phyloP scores from a whole-genome alignment of 2,888 invertebrate species.

The Lepetodrilus schrolli region DNA sequence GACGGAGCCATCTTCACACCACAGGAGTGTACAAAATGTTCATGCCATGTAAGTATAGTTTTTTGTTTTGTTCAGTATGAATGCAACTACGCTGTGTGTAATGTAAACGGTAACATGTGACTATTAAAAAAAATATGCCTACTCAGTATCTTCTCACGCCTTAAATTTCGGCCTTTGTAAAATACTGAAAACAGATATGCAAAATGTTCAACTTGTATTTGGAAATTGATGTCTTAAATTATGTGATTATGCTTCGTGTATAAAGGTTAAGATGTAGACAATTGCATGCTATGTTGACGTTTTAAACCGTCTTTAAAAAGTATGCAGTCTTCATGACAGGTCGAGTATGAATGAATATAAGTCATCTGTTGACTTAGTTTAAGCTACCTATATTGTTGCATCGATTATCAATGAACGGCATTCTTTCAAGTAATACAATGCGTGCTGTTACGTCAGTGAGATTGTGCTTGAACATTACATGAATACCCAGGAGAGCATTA shows the following conservation, averaged over 20 bases:
- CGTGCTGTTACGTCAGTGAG: neutral
- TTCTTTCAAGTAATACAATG: neutral
- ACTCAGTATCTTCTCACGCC: no score
- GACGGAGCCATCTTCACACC: slow-evolving; percentile 80
- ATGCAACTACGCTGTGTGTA: no score
- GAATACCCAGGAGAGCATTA: neutral
- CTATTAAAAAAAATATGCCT: no score
- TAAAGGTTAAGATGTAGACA: neutral
- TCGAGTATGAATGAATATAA: neutral
- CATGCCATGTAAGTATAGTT: slow-evolving; percentile 80
- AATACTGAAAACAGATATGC: no score
- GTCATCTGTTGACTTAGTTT: neutral
- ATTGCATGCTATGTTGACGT: slow-evolving; percentile 17
- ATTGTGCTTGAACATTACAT: neutral
- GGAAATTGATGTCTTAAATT: no score
- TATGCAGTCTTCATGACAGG: neutral
- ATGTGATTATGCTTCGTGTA: no score
- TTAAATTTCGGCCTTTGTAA: no score
- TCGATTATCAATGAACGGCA: neutral
- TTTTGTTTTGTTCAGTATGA: slow-evolving; percentile 6
- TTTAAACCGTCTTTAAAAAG: neutral
- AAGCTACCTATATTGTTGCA: neutral
- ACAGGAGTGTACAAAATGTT: slow-evolving; percentile 86
- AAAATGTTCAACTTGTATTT: no score
- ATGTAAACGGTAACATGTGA: no score